These are phyloP conservation scores for Hiodon tergisus DNA, from an alignment of 2,113 vertebrate species.

Conservation along the genomic window DNA sequence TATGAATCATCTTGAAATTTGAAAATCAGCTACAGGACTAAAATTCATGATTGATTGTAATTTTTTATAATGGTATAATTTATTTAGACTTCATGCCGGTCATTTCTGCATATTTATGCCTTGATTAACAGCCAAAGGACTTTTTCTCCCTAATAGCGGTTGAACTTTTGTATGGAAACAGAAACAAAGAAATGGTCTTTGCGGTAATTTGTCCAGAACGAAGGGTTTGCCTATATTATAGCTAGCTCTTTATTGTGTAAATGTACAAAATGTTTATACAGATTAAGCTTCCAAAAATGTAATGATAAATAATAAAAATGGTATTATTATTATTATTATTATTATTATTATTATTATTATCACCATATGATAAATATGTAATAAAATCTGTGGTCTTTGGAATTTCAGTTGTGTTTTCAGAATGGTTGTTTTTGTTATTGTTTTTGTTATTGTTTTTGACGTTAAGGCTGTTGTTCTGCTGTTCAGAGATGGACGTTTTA, in stretches of 20 bases:
- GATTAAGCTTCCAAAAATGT: background rate
- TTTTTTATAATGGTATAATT: too few relatives aligned
- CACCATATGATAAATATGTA: background rate
- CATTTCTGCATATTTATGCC: too few relatives aligned
- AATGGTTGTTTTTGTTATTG: constrained; percentile 9
- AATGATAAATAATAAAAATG: background rate
- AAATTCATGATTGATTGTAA: too few relatives aligned
- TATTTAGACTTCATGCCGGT: too few relatives aligned
- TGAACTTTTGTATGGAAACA: background rate
- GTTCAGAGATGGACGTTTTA: background rate
- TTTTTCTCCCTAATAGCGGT: too few relatives aligned
- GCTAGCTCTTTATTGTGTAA: too few relatives aligned
- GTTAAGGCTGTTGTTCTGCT: constrained; percentile 12
- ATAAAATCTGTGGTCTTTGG: background rate
- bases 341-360: background rate
- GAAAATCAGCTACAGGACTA: too few relatives aligned
- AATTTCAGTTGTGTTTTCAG: background rate
- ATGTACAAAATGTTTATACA: background rate
- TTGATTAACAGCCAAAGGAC: too few relatives aligned
- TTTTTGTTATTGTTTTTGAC: constrained; percentile 3
- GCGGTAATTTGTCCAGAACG: too few relatives aligned
- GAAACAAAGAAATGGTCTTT: background rate
- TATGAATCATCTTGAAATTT: too few relatives aligned
- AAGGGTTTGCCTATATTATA: too few relatives aligned
- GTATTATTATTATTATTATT: background rate